Conservation (phyloP, 2,888 invertebrate species). For the Cantharis lateralis region DNA sequence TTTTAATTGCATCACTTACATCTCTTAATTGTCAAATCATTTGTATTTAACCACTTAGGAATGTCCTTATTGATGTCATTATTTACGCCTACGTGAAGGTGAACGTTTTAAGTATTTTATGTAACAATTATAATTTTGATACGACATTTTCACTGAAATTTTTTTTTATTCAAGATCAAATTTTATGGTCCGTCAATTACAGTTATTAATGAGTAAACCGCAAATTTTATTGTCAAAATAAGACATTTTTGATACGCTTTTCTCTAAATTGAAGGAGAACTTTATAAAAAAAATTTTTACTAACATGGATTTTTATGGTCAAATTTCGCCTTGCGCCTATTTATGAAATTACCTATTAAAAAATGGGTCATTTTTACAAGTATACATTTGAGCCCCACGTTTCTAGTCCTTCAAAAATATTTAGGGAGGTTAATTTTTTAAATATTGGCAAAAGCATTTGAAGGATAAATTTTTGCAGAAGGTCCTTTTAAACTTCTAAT, state of each 20-base stretch:
- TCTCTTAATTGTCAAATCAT: neutral
- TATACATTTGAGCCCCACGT: no score
- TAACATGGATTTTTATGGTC: no score
- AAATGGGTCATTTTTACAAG: no score
- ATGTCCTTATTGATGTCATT: neutral
- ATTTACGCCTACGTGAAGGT: neutral
- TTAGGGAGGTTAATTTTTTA: neutral
- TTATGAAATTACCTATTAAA: no score
- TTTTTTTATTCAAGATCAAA: neutral
- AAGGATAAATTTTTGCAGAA: neutral
- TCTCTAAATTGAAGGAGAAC: no score
- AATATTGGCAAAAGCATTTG: neutral
- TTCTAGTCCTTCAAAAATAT: no score
- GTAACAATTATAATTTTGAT: neutral
- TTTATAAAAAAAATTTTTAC: no score
- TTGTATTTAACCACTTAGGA: neutral
- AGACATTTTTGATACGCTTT: neutral
- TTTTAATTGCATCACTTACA: neutral
- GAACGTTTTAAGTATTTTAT: neutral
- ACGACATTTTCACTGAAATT: neutral
- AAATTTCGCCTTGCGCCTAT: no score
- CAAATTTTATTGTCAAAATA: neutral
- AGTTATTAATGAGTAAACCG: neutral
- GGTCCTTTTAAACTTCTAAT: neutral
- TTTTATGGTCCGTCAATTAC: neutral